Percentiles rank a stretch among this genome's conserved stretches.
phyloP scores from a whole-genome alignment of 2,888 invertebrate species.

The Leptinotarsa juncta region DNA sequence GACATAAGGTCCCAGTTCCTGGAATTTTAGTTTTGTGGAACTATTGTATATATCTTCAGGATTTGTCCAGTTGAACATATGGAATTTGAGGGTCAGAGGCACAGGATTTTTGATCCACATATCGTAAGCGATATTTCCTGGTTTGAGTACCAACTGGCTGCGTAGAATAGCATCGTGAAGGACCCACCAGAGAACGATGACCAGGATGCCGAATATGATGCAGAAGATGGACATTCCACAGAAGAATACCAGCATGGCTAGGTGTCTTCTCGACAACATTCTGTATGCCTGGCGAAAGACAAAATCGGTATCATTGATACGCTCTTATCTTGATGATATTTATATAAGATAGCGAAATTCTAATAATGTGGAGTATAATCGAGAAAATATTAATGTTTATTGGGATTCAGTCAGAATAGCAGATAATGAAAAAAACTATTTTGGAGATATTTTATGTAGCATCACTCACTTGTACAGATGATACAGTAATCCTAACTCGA shows the following conservation, averaged over 20 bases:
- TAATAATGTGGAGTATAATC: too few species aligned
- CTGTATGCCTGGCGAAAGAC: constrained; percentile 25
- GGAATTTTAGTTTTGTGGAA: constrained; percentile 68
- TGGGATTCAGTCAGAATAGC: too few species aligned
- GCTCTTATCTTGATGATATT: too few species aligned
- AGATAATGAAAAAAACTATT: too few species aligned
- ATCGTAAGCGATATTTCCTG: constrained; percentile 72
- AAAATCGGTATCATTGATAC: neutral
- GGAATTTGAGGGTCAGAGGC: constrained; percentile 75
- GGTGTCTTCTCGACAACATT: constrained; percentile 47
- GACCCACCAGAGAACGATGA: constrained; percentile 44
- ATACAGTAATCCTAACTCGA: too few species aligned
- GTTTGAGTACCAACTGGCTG: constrained; percentile 71
- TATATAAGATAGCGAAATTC: too few species aligned
- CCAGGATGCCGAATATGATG: constrained; percentile 44
- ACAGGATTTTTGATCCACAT: constrained; percentile 79
- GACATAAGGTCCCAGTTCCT: constrained; percentile 73
- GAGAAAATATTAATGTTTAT: too few species aligned
- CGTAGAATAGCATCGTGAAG: constrained; percentile 50
- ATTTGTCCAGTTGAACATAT: constrained; percentile 86
- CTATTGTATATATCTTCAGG: constrained; percentile 73
- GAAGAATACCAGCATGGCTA: constrained; percentile 39
- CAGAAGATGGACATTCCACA: constrained; percentile 44
- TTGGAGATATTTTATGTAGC: too few species aligned
- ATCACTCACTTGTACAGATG: too few species aligned